phyloP scores from a whole-genome alignment of 2,113 vertebrate species.

The Neodontobutis hainanensis region DNA sequence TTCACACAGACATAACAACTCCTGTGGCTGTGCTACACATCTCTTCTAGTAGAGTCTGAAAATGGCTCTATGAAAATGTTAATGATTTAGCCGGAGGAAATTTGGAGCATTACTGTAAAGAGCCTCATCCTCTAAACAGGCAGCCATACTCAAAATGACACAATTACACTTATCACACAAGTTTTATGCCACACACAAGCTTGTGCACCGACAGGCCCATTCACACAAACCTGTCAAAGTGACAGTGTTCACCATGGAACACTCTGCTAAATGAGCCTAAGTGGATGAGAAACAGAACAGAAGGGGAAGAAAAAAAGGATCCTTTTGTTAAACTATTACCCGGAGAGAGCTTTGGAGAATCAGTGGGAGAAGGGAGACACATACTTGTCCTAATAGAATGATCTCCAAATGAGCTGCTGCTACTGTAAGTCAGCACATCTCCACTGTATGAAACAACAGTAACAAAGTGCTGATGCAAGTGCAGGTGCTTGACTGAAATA shows the following conservation, averaged over 20 bases:
- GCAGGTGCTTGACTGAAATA: conserved; percentile 23
- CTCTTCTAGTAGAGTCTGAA: not conserved
- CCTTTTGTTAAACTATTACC: conserved; percentile 47
- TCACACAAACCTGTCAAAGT: conserved; percentile 41
- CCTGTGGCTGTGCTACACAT: too few relatives aligned
- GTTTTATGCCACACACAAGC: conserved; percentile 26
- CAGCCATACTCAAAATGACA: conserved; percentile 43
- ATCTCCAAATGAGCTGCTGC: conserved; percentile 4
- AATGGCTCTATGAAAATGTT: conserved; percentile 63
- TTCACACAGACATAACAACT: too few relatives aligned
- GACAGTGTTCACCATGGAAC: conserved; percentile 36
- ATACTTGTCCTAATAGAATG: conserved; percentile 13
- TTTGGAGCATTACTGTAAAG: conserved; percentile 57
- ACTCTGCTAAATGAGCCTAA: conserved; percentile 58
- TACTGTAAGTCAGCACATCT: conserved; percentile 21
- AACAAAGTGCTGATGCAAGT: conserved; percentile 42
- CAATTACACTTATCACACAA: conserved; percentile 42
- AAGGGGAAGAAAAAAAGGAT: conserved; percentile 27
- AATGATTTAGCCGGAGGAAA: conserved; percentile 55
- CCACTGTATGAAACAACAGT: conserved; percentile 12
- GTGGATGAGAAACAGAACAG: conserved; percentile 51
- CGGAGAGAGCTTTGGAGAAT: conserved; percentile 38
- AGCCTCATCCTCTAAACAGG: conserved; percentile 38
- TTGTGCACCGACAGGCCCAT: conserved; percentile 13
- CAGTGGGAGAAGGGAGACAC: not conserved